Percentiles rank a stretch among this genome's conserved stretches.
Evolutionary conservation across 1,140 invertebrate genomes (phyloP).

Genomic region (Phortica variegata): DNA sequence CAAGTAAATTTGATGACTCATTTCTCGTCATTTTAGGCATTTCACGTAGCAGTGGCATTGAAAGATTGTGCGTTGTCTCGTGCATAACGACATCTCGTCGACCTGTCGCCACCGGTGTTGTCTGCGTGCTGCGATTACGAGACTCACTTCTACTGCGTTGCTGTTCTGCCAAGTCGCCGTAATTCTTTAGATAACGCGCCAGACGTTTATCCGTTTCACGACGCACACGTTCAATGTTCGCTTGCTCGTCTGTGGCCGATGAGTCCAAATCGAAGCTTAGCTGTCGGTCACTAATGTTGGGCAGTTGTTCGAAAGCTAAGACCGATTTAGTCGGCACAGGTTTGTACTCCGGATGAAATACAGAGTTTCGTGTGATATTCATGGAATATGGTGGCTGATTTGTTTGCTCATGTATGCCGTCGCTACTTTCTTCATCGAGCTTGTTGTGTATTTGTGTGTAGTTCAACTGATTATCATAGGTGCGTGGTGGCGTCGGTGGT

Average conservation of each 20-base stretch:
- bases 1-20: constrained; percentile 12
- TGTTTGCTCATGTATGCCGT: too few relatives aligned
- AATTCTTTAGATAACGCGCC: constrained; percentile 45
- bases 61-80: constrained; percentile 41
- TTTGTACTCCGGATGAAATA: constrained; percentile 40
- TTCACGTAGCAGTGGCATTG: constrained; percentile 49
- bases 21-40: constrained; percentile 53
- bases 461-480: too few relatives aligned
- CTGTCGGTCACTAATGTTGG: constrained; percentile 22
- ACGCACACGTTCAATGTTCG: constrained; percentile 39
- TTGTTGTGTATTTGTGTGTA: too few relatives aligned
- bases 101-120: constrained; percentile 23
- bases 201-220: constrained; percentile 39
- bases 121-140: constrained; percentile 42
- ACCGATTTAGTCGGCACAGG: constrained; percentile 28
- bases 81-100: constrained; percentile 41
- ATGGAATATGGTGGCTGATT: constrained; percentile 38
- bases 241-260: constrained; percentile 30
- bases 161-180: constrained; percentile 38
- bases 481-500: constrained; percentile 4
- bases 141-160: constrained; percentile 39
- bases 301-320: constrained; percentile 26
- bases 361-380: constrained; percentile 40
- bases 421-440: not conserved
- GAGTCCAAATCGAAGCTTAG: constrained; percentile 37